Evolutionary conservation across 1,140 invertebrate genomes (phyloP), one percentile per base, ranked within the genome.

Genomic region (Batillaria attramentaria): DNA sequence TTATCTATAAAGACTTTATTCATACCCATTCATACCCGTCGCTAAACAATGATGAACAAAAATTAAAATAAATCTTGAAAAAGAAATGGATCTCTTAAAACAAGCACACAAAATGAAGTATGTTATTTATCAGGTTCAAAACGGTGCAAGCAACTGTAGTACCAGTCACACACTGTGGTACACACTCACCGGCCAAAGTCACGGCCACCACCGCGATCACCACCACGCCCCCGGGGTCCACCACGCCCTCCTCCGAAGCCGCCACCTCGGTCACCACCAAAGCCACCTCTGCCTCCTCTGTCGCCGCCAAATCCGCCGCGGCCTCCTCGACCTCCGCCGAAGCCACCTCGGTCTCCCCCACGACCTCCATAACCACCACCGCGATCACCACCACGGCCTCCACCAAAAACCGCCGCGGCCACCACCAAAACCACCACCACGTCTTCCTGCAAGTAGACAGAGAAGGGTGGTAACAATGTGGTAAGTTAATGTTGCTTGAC

Each of bases 301-400:
- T 46, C 80, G 41, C 72, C 46, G 13, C 72, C 72, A 54, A 62
- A 66, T 28, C 46, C 41, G 18, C 60, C 37, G n/a, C 78, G 50
- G 50, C 78, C 78, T 31, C 76, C 69, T 42, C 62, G 39, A n/a
- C 79, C 80, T 28, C 50, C 70, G 31, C 81, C 74, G 65, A n/a
- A 39, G 41, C 68, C 70, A n/a, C 70, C 41, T 33, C 70, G 20
- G n/a, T 33, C 42, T 33, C 70, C 70, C 41, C 43, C 43, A 28
- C 70, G 41, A 18, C 70, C 70, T 69, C 28, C 33, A 69, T 10
- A 33, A 37, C 62, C 62, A 43, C 69, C 66, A 33, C 54, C 46
- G 42, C 50, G 20, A 43, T 46, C 80, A 54, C 72, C 46, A 24
- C 72, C 72, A 54, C 42, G 50, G 41, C 46, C 41, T 20, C 60